Evolutionary conservation across 2,113 vertebrate genomes (phyloP).

Genomic region (Misgurnus mizolepis): DNA sequence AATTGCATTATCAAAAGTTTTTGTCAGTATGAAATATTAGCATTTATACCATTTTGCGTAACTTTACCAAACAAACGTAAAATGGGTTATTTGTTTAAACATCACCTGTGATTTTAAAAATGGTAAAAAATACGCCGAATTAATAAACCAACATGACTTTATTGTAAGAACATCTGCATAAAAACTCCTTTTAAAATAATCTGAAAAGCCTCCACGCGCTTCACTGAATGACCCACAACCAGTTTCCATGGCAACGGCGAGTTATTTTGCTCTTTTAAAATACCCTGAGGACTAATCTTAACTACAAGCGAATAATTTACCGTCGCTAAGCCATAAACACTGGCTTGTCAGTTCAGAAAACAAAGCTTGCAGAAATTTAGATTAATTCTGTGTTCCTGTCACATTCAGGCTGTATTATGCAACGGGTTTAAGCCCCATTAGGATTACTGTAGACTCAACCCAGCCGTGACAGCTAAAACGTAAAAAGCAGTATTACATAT

Average conservation of each 20-base stretch:
- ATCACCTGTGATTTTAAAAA: too few species aligned
- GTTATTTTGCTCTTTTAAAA: slow-evolving; percentile 32
- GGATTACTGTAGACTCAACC: slow-evolving; percentile 63
- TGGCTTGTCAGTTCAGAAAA: background rate
- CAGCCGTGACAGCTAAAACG: slow-evolving; percentile 64
- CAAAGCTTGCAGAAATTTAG: background rate
- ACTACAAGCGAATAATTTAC: slow-evolving; percentile 21
- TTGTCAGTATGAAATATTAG: too few species aligned
- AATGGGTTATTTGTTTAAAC: too few species aligned
- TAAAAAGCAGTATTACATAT: background rate
- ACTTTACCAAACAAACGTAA: too few species aligned
- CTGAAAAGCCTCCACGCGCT: too few species aligned
- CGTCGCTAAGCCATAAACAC: background rate
- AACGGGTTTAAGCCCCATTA: slow-evolving; percentile 63
- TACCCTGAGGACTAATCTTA: background rate
- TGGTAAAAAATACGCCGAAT: too few species aligned
- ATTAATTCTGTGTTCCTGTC: slow-evolving; percentile 22
- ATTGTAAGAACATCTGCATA: too few species aligned
- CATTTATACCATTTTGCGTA: too few species aligned
- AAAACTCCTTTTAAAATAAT: too few species aligned
- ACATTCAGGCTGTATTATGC: slow-evolving; percentile 46
- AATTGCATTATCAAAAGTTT: too few species aligned
- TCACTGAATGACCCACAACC: background rate
- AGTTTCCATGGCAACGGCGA: slow-evolving; percentile 44
- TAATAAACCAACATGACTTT: too few species aligned